phyloP scores from a whole-genome alignment of 2,888 invertebrate species.

The Iselma pallidipennis region DNA sequence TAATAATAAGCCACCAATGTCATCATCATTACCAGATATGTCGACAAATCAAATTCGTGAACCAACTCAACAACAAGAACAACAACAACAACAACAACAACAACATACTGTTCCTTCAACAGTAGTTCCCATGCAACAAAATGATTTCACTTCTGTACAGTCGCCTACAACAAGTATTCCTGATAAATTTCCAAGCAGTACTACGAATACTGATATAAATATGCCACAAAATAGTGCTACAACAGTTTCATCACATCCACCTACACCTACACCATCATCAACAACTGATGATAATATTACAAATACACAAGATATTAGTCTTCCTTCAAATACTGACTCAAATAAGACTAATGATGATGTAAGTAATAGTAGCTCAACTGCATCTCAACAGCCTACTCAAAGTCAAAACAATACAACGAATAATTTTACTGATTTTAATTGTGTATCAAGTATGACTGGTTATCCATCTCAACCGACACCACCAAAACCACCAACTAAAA shows the following conservation, averaged over 20 bases:
- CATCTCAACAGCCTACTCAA: constrained; percentile 57
- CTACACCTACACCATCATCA: constrained; percentile 54
- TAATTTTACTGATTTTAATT: constrained; percentile 54
- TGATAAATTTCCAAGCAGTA: constrained; percentile 54
- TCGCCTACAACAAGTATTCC: constrained; percentile 52
- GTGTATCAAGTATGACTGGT: constrained; percentile 54
- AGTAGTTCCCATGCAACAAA: constrained; percentile 30
- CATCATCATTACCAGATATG: constrained; percentile 33
- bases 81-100: constrained; percentile 33
- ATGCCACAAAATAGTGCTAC: constrained; percentile 42
- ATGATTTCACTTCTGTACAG: constrained; percentile 45
- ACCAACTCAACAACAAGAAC: constrained; percentile 38
- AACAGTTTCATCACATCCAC: constrained; percentile 50
- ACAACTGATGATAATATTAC: constrained; percentile 55
- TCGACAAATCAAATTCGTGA: constrained; percentile 35
- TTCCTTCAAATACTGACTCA: constrained; percentile 50
- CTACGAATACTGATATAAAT: constrained; percentile 48
- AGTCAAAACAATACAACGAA: constrained; percentile 48
- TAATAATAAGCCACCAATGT: constrained; percentile 40
- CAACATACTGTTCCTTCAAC: constrained; percentile 21
- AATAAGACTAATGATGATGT: constrained; percentile 48
- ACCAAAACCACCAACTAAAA: constrained; percentile 50
- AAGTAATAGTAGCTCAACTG: constrained; percentile 44
- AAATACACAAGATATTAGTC: constrained; percentile 51
- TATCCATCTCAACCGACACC: constrained; percentile 45